Percentiles rank a stretch among this genome's conserved stretches.
Evolutionary conservation across 1,140 invertebrate genomes (phyloP).

Genomic region (Sesamia nonagrioides): DNA sequence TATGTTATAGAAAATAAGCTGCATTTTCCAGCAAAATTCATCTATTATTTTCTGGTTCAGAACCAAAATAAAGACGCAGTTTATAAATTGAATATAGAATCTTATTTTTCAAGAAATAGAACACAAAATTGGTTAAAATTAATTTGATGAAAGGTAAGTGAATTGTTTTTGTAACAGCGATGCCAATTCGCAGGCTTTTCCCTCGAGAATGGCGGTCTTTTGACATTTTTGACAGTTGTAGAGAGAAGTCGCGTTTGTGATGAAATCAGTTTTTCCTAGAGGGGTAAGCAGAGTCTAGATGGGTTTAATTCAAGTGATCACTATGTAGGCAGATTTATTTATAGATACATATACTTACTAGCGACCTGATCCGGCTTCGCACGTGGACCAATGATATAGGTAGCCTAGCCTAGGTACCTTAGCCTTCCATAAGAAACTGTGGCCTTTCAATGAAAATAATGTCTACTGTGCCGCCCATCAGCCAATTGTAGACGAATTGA

Average conservation of each 20-base stretch:
- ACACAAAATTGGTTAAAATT: not conserved
- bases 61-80: not conserved
- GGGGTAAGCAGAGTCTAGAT: not conserved
- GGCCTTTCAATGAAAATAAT: too few species aligned
- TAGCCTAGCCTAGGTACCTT: too few species aligned
- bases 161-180: not conserved
- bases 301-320: not conserved
- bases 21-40: not conserved
- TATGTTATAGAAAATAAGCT: not conserved
- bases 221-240: constrained; percentile 66
- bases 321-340: not conserved
- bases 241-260: not conserved
- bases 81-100: not conserved
- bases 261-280: not conserved
- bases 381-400: too few species aligned
- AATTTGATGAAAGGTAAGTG: not conserved
- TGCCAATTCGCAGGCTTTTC: constrained; percentile 57
- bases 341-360: too few species aligned
- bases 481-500: too few species aligned
- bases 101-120: not conserved
- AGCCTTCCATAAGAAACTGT: too few species aligned
- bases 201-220: constrained; percentile 57
- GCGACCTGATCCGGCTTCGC: too few species aligned
- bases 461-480: too few species aligned
- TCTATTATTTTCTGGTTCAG: not conserved